These are phyloP conservation scores for Gibbula magus DNA, from an alignment of 2,888 invertebrate species.

Conservation along the genomic window DNA sequence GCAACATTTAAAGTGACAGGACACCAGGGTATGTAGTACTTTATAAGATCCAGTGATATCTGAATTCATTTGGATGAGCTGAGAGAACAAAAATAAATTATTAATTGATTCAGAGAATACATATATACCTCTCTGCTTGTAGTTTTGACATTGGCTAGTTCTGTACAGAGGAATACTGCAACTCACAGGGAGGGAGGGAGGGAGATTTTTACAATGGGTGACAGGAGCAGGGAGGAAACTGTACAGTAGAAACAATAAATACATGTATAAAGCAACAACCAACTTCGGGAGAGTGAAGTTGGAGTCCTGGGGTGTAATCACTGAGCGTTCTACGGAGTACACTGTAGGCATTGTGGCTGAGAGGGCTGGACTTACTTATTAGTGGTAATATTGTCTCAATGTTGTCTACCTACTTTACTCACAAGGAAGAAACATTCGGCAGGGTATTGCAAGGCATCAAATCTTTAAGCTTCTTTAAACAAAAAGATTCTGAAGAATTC, in stretches of 20 bases:
- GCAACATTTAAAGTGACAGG: not conserved
- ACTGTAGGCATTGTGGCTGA: not conserved
- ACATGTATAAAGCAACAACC: not conserved
- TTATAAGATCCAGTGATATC: not conserved
- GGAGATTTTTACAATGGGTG: not conserved
- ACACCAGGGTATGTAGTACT: not conserved
- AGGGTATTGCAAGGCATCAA: too few relatives aligned
- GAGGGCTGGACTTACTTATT: too few relatives aligned
- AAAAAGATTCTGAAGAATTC: too few relatives aligned
- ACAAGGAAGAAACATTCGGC: too few relatives aligned
- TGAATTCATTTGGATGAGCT: slow-evolving; percentile 13
- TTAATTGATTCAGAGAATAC: not conserved
- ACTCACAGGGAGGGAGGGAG: not conserved
- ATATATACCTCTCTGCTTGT: too few relatives aligned
- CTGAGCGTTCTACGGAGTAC: too few relatives aligned
- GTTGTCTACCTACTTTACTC: too few relatives aligned
- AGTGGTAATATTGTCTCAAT: too few relatives aligned
- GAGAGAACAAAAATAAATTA: slow-evolving; percentile 9
- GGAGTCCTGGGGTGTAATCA: not conserved
- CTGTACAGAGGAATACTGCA: not conserved
- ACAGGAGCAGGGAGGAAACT: not conserved
- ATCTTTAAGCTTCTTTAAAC: too few relatives aligned
- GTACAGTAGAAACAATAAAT: slow-evolving; percentile 1
- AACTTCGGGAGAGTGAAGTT: not conserved
- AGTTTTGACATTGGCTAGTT: slow-evolving; percentile 7